phyloP scores from a whole-genome alignment of 2,113 vertebrate genomes.

The Sturnus vulgaris region DNA sequence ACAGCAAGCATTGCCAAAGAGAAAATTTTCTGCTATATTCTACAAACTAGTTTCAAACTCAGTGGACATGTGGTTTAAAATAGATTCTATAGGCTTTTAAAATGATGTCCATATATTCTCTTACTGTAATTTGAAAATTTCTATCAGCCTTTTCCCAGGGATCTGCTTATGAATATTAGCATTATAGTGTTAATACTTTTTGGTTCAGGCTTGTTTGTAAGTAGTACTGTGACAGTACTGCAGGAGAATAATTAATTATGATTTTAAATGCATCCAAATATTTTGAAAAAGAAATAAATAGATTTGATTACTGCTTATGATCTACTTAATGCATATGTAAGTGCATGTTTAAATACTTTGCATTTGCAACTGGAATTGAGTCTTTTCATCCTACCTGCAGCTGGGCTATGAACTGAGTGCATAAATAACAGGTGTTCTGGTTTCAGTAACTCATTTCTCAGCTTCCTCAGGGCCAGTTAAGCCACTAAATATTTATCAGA shows the following conservation, averaged over 20 bases:
- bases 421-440: conserved; percentile 11
- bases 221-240: background rate
- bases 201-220: background rate
- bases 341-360: background rate
- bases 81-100: background rate
- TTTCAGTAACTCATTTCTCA: conserved; percentile 1
- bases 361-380: conserved; percentile 7
- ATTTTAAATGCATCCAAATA: background rate
- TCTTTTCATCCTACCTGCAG: conserved; percentile 16
- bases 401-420: background rate
- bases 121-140: background rate
- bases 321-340: background rate
- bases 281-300: conserved; percentile 29
- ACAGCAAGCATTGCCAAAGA: background rate
- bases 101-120: background rate
- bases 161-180: background rate
- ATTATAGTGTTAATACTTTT: background rate
- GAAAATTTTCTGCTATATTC: background rate
- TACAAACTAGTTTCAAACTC: background rate
- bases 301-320: background rate
- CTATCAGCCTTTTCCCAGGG: background rate
- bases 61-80: background rate
- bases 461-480: background rate
- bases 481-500: background rate
- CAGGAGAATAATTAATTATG: background rate